Evolutionary conservation across 64 coral and sea anemone species (phyloP), one percentile per base, ranked within the genome.

Genomic region (Stichodactyla helianthus): DNA sequence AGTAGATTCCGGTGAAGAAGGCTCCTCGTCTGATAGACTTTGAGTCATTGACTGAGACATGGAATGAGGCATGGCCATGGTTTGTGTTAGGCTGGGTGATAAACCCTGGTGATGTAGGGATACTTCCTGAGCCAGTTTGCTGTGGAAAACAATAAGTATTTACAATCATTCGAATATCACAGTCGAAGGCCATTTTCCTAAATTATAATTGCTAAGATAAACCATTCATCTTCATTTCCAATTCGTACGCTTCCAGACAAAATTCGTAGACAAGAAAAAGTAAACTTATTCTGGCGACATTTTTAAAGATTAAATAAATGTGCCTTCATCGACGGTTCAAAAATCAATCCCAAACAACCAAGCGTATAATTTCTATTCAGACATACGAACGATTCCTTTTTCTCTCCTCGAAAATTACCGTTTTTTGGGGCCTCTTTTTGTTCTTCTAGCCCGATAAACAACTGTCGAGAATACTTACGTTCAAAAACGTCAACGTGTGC

Each of bases 121-220:
- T 59, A 86, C 91, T 54, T 93, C 91, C 83, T 97, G 94, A 79
- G 94, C 91, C 94, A 97, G 94, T 58, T 97, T 97, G 94, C 94
- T 97, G 51, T 25, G 35, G 35, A 52, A 77, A 88, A 88, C 19
- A 82, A 90, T 4, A 55, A 77, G n/a, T 25, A 44, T 44, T 65
- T 20, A 65, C 20, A 7, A 51, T 74, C 25, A 74, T 27, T 13
- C 26, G 13, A 74, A 74, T 2, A 23, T 74, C 68, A 74, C 6
- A 13, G 64, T 54, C 26, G 62, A 35, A 64, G 5, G 62, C 57
- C 67, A 79, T 6, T 52, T 26, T 85, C 55, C 79, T 79, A 90
- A 59, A 53, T 52, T 22, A 44, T 20, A 58, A 17, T 78, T 77
- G 77, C 84, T 86, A 27, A 22, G 52, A 71, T 83, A 57, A 90